These are phyloP conservation scores for Centropus bengalensis DNA, from an alignment of 2,113 vertebrate species.

Conservation along the genomic window DNA sequence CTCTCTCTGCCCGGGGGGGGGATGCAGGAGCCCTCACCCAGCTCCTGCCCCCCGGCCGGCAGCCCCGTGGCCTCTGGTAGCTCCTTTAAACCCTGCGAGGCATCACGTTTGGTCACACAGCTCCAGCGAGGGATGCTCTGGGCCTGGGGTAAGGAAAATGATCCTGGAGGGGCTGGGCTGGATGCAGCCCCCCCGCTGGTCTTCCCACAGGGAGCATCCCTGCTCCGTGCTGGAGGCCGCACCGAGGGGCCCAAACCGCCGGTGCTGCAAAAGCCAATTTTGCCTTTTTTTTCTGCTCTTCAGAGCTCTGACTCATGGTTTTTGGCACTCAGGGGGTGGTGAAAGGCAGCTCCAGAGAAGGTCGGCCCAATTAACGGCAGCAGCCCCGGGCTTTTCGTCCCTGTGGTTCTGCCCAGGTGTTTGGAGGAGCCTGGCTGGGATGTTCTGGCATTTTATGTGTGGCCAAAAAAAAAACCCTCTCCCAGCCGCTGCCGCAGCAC, in stretches of 20 bases:
- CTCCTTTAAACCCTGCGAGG: not conserved
- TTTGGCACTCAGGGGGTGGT: not conserved
- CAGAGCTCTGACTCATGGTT: constrained; percentile 39
- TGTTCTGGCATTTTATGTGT: not conserved
- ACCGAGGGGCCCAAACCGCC: not conserved
- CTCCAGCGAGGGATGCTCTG: not conserved
- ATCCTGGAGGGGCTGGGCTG: rapidly evolving
- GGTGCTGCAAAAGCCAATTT: not conserved
- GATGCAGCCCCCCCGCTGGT: not conserved
- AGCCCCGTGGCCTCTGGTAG: not conserved
- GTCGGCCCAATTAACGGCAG: constrained; percentile 15
- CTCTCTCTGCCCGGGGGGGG: not conserved
- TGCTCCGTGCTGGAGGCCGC: not conserved
- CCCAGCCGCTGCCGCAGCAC: not conserved
- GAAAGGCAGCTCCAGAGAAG: not conserved
- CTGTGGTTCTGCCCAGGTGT: not conserved
- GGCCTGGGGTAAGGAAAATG: not conserved
- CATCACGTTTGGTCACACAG: not conserved
- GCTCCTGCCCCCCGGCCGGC: not conserved
- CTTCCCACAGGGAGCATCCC: not conserved
- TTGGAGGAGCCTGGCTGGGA: not conserved
- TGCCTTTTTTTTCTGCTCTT: not conserved
- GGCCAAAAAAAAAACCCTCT: not conserved
- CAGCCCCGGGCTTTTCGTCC: not conserved
- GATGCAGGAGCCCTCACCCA: not conserved